phyloP scores from a whole-genome alignment of 1,140 invertebrate species.

The Tetraneura akinire region DNA sequence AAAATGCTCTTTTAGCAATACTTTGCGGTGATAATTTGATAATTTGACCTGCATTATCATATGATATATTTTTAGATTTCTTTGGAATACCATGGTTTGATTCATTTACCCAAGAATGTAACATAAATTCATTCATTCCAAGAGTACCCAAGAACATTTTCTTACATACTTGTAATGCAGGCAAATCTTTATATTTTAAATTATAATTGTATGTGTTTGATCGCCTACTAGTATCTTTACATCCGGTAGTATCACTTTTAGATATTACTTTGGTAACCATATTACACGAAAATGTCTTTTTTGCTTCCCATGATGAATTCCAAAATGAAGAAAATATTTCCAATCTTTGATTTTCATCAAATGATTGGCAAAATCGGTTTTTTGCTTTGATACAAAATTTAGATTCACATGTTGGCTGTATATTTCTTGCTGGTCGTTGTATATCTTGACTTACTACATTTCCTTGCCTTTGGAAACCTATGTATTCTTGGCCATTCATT shows the following conservation, averaged over 20 bases:
- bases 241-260: not conserved
- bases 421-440: conserved; percentile 6
- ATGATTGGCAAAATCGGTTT: conserved; percentile 3
- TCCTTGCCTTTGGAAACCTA: not conserved
- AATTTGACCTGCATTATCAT: not conserved
- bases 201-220: not conserved
- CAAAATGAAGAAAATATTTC: conserved; percentile 5
- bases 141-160: conserved; percentile 52
- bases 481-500: not conserved
- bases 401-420: not conserved
- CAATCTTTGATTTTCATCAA: not conserved
- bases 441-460: conserved; percentile 3
- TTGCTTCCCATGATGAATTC: not conserved
- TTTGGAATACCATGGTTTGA: conserved; percentile 4
- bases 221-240: not conserved
- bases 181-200: conserved; percentile 9
- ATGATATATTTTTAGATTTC: not conserved
- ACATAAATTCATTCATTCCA: conserved; percentile 51
- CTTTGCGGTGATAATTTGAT: conserved; percentile 8
- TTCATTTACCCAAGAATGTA: conserved; percentile 46
- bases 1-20: not conserved
- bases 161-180: conserved; percentile 49
- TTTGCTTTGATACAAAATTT: conserved; percentile 8
- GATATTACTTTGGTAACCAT: not conserved
- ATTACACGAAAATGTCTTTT: not conserved